phyloP scores from a whole-genome alignment of 2,113 vertebrate species.

The Galemys pyrenaicus region DNA sequence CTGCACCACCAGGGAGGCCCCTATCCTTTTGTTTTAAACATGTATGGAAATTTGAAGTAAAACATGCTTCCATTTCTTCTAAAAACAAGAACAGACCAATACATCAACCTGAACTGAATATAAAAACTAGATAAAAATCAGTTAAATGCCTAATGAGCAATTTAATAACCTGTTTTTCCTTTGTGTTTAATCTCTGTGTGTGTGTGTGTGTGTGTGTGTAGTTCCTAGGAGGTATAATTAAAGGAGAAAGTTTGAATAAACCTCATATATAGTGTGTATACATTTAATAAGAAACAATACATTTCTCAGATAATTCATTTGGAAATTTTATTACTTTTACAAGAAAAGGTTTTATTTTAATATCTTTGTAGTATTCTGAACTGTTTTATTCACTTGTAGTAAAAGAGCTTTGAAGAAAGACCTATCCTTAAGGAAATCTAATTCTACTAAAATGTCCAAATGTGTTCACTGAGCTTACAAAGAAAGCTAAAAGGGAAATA shows the following conservation, averaged over 20 bases:
- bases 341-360: background rate
- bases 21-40: background rate
- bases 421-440: background rate
- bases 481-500: background rate
- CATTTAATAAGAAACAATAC: background rate
- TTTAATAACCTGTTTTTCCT: background rate
- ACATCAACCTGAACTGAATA: background rate
- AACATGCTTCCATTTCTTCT: background rate
- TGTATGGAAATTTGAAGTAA: background rate
- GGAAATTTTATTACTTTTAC: background rate
- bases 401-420: conserved; percentile 4
- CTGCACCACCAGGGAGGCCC: too few species aligned
- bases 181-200: background rate
- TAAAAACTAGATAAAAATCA: conserved; percentile 17
- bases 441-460: background rate
- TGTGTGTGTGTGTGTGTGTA: background rate
- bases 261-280: background rate
- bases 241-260: background rate
- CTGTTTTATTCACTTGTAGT: background rate
- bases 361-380: background rate
- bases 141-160: background rate
- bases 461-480: background rate
- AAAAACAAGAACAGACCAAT: background rate
- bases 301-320: conserved; percentile 2
- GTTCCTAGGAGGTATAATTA: background rate